Evolutionary conservation across 2,888 invertebrate genomes (phyloP), one percentile per base, ranked within the genome.

Genomic region (Carpatolechia fugitivella): DNA sequence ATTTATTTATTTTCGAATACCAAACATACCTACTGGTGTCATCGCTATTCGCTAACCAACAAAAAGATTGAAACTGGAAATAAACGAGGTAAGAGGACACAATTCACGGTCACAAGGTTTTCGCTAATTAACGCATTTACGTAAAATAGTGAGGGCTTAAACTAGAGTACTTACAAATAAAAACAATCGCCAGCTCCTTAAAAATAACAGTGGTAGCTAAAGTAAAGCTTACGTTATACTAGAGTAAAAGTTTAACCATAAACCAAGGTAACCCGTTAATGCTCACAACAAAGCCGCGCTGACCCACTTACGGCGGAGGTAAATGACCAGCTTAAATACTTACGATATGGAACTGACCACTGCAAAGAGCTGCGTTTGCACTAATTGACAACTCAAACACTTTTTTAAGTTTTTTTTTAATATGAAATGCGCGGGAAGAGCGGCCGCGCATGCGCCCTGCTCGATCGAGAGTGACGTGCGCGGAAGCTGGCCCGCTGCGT

Each of bases 391-490:
- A 73, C 57, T 65, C 62, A 63, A 66, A 66, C 68, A 72, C 63
- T 63, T 63, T 66, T 65, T 61, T 57, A 18, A 8, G 8, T 16
- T 56, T 66, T 63, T 64, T 60, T 56, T 57, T 64, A 70, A 62
- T 64, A 69, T 77, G 68, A 74, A 77, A 74, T 72, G 69, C 79
- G 76, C 79, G 77, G 75, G 73, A 77, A 76, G 57, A 64, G 65
- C 84, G 78, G 68, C 81, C 76, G 81, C 78, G 74, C 78, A 61
- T 70, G 76, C 70, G 76, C 79, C 67, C 64, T 65, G 76, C 77
- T 76, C 77, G 75, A 66, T 76, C 70, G 71, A 74, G 81, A 90
- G 77, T 90, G 88, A 88, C 85, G 85, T 80, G 77, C 81, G 78
- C 86, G 86, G 87, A 88, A 87, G 79, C 80, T 68, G 72, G 60